Percentiles rank a stretch among this genome's conserved stretches.
phyloP scores from a whole-genome alignment of 1,140 invertebrate species.

The Anoplolepis gracilipes region DNA sequence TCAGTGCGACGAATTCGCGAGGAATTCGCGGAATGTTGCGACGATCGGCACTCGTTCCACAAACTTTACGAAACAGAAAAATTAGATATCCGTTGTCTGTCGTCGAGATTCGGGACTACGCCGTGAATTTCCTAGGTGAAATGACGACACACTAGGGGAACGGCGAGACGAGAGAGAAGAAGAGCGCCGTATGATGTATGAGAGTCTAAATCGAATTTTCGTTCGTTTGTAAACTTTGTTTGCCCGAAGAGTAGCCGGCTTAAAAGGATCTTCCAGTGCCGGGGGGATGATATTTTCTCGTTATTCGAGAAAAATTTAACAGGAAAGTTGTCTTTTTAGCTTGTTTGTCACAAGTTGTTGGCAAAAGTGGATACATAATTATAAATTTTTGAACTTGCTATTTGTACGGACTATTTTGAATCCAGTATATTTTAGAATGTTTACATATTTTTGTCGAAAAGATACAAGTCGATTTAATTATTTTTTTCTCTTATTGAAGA shows the following conservation, averaged over 20 bases:
- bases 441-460: not conserved
- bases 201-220: conserved; percentile 83
- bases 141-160: conserved; percentile 28
- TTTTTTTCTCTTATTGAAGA: not conserved
- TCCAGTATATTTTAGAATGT: not conserved
- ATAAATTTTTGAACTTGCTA: conserved; percentile 1
- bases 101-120: conserved; percentile 43
- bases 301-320: conserved; percentile 72
- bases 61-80: conserved; percentile 82
- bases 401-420: not conserved
- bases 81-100: conserved; percentile 79
- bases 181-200: conserved; percentile 81
- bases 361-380: conserved; percentile 20
- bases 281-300: conserved; percentile 72
- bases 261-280: conserved; percentile 71
- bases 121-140: conserved; percentile 63
- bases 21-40: conserved; percentile 79
- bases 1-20: conserved; percentile 42
- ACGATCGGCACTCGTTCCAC: conserved; percentile 71
- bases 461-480: too few relatives aligned
- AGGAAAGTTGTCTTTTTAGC: conserved; percentile 30
- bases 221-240: conserved; percentile 84
- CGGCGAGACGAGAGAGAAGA: conserved; percentile 23
- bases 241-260: conserved; percentile 68
- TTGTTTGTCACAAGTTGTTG: not conserved